Evolutionary conservation across 2,797 vertebrate species (phyloP).

Genomic region (Xenops minutus): DNA sequence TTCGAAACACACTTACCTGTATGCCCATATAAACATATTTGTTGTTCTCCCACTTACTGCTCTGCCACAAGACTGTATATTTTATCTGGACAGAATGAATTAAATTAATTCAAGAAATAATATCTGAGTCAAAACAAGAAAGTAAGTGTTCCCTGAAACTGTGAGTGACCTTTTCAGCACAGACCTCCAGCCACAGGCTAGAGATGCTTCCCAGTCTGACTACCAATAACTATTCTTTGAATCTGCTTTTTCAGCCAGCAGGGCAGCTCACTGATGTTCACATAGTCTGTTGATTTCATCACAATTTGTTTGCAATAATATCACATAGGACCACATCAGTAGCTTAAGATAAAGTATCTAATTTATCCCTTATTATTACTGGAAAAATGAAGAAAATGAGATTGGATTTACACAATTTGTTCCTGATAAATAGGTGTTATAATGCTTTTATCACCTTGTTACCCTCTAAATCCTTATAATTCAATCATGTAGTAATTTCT

Average conservation of each 20-base stretch:
- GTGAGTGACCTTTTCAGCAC: background rate
- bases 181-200: background rate
- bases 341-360: background rate
- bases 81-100: background rate
- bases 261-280: background rate
- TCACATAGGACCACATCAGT: background rate
- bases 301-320: background rate
- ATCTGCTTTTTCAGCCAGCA: background rate
- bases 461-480: background rate
- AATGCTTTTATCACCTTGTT: slow-evolving; percentile 30
- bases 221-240: background rate
- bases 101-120: background rate
- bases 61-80: background rate
- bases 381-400: background rate
- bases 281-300: background rate
- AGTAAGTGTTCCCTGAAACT: background rate
- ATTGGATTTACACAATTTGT: slow-evolving; percentile 1
- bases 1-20: background rate
- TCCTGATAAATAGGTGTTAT: background rate
- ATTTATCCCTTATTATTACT: background rate
- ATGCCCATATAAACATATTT: background rate
- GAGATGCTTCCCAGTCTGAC: background rate
- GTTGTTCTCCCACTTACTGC: background rate
- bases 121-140: background rate
- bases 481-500: slow-evolving; percentile 3